Conservation (phyloP, 2,888 invertebrate species). For the Scaptomyza flava region DNA sequence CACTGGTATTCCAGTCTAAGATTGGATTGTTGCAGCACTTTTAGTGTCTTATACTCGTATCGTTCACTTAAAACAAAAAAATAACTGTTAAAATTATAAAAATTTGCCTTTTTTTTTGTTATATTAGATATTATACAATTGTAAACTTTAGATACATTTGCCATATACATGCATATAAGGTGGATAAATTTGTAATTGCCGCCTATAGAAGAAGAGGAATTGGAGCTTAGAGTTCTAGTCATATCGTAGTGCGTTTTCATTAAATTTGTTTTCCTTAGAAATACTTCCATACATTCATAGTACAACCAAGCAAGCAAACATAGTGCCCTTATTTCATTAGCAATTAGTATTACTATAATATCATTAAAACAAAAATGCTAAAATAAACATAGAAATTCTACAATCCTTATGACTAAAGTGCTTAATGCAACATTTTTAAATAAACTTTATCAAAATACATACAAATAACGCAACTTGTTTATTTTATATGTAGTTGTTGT, state of each 20-base stretch:
- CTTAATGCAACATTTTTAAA: constrained; percentile 11
- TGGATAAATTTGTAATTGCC: constrained; percentile 1
- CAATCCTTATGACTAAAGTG: constrained; percentile 1
- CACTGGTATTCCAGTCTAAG: constrained; percentile 84
- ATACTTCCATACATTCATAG: constrained; percentile 4
- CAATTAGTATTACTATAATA: not conserved
- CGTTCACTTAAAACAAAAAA: not conserved
- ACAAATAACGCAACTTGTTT: not conserved
- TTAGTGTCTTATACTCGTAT: constrained; percentile 10
- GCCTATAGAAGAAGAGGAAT: not conserved
- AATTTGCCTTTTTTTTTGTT: not conserved
- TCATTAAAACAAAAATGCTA: not conserved
- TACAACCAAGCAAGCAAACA: constrained; percentile 3
- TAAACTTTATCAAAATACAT: constrained; percentile 7
- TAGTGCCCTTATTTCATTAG: constrained; percentile 21
- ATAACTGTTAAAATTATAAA: not conserved
- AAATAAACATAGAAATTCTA: not conserved
- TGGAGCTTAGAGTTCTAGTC: constrained; percentile 5
- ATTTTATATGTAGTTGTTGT: not conserved
- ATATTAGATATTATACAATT: constrained; percentile 8
- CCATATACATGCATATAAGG: constrained; percentile 4
- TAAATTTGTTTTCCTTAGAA: not conserved
- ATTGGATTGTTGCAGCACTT: not conserved
- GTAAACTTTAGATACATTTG: constrained; percentile 14
- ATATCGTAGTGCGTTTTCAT: constrained; percentile 7